These are phyloP conservation scores for Diploscapter pachys DNA, from an alignment of 1,140 invertebrate genomes.

Conservation along the genomic window DNA sequence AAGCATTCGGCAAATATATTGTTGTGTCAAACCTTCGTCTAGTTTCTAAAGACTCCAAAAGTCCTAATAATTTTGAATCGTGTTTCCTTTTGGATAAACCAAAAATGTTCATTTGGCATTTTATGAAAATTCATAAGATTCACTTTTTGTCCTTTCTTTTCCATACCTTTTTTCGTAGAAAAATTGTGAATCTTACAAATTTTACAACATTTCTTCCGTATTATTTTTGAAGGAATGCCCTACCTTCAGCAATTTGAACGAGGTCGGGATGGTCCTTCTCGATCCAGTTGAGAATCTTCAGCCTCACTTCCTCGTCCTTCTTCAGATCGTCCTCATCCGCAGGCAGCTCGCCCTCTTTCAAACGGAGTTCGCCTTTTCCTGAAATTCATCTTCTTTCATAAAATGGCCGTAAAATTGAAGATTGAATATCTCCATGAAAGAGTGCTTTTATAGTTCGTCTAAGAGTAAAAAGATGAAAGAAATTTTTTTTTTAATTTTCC, in stretches of 20 bases:
- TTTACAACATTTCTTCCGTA: not conserved
- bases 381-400: slow-evolving; percentile 14
- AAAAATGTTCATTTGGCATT: no score
- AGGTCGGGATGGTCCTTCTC: slow-evolving; percentile 32
- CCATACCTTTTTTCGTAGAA: not conserved
- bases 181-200: slow-evolving; percentile 24
- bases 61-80: no score
- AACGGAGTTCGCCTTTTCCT: slow-evolving; percentile 30
- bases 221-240: not conserved
- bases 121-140: no score
- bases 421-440: slow-evolving; percentile 49
- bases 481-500: not conserved
- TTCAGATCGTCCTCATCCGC: slow-evolving; percentile 39
- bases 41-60: no score
- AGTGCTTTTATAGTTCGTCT: slow-evolving; percentile 5
- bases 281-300: slow-evolving; percentile 29
- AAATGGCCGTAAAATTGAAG: slow-evolving; percentile 3
- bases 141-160: no score
- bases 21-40: no score
- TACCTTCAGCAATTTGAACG: slow-evolving; percentile 31
- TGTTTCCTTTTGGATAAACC: no score
- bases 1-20: no score
- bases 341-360: slow-evolving; percentile 32
- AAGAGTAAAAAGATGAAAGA: not conserved
- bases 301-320: slow-evolving; percentile 38